Base-by-base conservation (phyloP, 2,888 invertebrate species). In the Ariolimax columbianus region DNA sequence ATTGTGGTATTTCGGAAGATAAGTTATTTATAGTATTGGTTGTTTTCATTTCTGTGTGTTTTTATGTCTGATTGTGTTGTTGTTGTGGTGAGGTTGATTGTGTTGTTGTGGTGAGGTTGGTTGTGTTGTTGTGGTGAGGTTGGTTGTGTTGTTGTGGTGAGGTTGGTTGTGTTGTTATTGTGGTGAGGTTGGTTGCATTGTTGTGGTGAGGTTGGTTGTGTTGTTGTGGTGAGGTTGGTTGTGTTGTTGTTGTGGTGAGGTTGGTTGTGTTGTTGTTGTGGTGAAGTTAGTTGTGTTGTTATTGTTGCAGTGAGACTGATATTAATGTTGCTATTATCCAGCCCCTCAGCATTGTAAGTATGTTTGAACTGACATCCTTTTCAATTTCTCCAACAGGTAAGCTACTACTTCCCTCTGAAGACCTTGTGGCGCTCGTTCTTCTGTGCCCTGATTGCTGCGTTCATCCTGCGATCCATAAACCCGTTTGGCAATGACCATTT, bases 401-500 rank as follows among this genome's bases (percentile, higher is more conserved):
- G 98, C 86, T 99, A 99, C 94, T 99, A 99, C 94, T 99, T 99
- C 93, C 99, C 99, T 0, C 94, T 99, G 94, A 99, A 99, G 95
- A 99, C 99, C 0, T 95, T 99, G 81, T 99, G 99, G 99, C 96
- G 99, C 40, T 99, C 99, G 1, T 99, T 99, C 95, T 99, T 99
- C 95, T 99, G 99, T 94, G 99, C 99, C 0, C 95, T 99, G 91
- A 97, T 99, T 87, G 99, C 99, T 0, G 99, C 98, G 7, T 99
- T 99, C 94, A 97, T 99, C 79, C 95, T 99, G 85, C 96, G 98
- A 84, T 98, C 98, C 14, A 97, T 99, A 92, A 99, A 99, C 95
- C 99, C 99, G 1, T 99, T 99, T 94, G 99, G 99, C 80, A 99
- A 99, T 93, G 98, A 99, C 94, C 98, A 99, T 94, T 98, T 99